Percentiles rank a stretch among this genome's conserved stretches.
These are phyloP conservation scores for Selenia dentaria DNA, from an alignment of 2,888 invertebrate genomes.

Conservation along the genomic window DNA sequence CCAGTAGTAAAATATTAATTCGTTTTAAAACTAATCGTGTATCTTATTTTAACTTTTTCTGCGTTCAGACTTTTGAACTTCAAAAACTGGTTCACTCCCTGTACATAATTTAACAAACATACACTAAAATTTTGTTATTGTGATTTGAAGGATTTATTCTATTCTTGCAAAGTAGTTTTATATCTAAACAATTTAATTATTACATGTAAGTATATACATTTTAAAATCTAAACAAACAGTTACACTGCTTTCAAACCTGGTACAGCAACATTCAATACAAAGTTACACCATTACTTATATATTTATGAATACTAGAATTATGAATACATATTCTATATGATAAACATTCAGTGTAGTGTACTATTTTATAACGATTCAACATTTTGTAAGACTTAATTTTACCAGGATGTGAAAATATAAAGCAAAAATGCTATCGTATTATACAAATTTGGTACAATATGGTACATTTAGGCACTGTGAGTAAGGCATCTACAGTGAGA, in stretches of 20 bases:
- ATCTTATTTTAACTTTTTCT: constrained; percentile 68
- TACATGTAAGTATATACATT: constrained; percentile 29
- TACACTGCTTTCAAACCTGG: constrained; percentile 41
- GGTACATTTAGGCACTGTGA: constrained; percentile 90
- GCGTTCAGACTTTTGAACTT: constrained; percentile 82
- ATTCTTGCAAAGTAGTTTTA: constrained; percentile 34
- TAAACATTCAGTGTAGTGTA: constrained; percentile 33
- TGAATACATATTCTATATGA: constrained; percentile 33
- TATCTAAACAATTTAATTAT: constrained; percentile 40
- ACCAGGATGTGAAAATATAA: constrained; percentile 69
- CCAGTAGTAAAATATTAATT: constrained; percentile 81
- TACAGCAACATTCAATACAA: constrained; percentile 40
- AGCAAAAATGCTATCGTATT: constrained; percentile 71
- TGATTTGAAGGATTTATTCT: constrained; percentile 70
- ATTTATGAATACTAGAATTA: constrained; percentile 32
- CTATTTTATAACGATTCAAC: constrained; percentile 56
- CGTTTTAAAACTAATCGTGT: constrained; percentile 75
- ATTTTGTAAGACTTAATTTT: constrained; percentile 65
- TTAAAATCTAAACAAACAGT: constrained; percentile 31
- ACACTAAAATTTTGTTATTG: constrained; percentile 79
- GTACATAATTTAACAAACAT: constrained; percentile 80
- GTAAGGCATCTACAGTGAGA: constrained; percentile 93
- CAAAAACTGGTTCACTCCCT: constrained; percentile 72
- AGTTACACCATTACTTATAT: constrained; percentile 22
- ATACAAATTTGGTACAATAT: constrained; percentile 81